Conservation (phyloP, 2,113 vertebrate genomes). For the Actinemys pallida region DNA sequence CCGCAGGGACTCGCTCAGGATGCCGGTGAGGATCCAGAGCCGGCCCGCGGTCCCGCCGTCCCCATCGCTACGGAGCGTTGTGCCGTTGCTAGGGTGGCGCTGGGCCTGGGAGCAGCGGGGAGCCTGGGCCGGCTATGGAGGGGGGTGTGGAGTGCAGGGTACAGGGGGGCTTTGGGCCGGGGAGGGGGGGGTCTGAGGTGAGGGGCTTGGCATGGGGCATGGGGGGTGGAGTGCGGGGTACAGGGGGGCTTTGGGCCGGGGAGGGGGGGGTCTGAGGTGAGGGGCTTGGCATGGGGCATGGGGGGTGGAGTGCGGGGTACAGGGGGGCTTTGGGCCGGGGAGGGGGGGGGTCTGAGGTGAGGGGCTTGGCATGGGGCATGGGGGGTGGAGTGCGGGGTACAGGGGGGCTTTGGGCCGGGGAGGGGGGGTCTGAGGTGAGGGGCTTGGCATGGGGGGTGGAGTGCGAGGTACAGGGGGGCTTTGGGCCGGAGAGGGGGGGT, state of each 20-base stretch:
- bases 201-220: background rate
- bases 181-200: no score
- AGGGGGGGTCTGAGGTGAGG: background rate
- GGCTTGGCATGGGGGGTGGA: no score
- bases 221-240: background rate
- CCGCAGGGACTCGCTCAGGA: slow-evolving; percentile 27
- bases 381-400: background rate
- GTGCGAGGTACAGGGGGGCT: rapidly evolving
- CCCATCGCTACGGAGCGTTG: background rate
- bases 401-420: background rate
- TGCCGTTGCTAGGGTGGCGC: slow-evolving; percentile 74
- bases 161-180: background rate
- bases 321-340: background rate
- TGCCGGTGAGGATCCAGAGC: slow-evolving; percentile 68
- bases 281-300: background rate
- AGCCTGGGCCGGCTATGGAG: no score
- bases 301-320: background rate
- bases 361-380: no score
- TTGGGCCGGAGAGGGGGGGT: background rate
- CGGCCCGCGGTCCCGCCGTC: background rate
- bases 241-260: background rate
- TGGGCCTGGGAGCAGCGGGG: background rate
- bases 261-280: background rate
- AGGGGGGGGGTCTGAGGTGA: background rate
- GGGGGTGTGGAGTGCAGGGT: no score